phyloP scores from a whole-genome alignment of 2,888 invertebrate genomes.

The Globia sparganii region DNA sequence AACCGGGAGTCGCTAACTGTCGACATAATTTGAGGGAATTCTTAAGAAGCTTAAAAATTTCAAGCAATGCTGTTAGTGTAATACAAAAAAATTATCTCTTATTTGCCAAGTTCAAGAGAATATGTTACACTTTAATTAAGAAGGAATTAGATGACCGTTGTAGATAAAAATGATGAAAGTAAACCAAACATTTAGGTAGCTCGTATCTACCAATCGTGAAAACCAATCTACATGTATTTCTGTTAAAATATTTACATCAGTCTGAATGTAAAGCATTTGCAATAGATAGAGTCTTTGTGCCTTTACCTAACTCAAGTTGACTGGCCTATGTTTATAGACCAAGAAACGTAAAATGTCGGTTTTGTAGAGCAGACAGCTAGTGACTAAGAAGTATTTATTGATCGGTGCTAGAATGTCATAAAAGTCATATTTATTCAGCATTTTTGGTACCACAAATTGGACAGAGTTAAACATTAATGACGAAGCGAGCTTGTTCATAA shows the following conservation, averaged over 20 bases:
- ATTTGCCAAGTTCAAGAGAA: not conserved
- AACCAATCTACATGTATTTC: slow-evolving; percentile 24
- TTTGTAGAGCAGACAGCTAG: slow-evolving; percentile 17
- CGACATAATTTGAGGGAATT: not conserved
- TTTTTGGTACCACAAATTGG: not conserved
- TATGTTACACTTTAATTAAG: not conserved
- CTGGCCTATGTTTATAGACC: slow-evolving; percentile 48
- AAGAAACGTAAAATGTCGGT: slow-evolving; percentile 41
- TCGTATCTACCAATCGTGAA: not conserved
- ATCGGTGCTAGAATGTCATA: slow-evolving; percentile 34
- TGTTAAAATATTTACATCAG: slow-evolving; percentile 36
- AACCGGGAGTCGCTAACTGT: not conserved
- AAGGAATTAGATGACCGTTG: not conserved
- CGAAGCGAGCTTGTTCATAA: not conserved
- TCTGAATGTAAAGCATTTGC: slow-evolving; percentile 44
- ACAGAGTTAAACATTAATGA: not conserved
- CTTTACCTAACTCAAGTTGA: slow-evolving; percentile 48
- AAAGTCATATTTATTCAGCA: slow-evolving; percentile 47
- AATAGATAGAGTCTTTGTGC: slow-evolving; percentile 47
- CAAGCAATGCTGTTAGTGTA: not conserved
- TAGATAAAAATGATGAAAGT: not conserved
- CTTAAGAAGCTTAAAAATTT: not conserved
- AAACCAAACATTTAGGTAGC: slow-evolving; percentile 2
- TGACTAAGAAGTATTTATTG: slow-evolving; percentile 53
- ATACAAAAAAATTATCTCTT: not conserved